Base-by-base conservation (phyloP, 2,797 vertebrate genomes). In the Setipinna tenuifilis region DNA sequence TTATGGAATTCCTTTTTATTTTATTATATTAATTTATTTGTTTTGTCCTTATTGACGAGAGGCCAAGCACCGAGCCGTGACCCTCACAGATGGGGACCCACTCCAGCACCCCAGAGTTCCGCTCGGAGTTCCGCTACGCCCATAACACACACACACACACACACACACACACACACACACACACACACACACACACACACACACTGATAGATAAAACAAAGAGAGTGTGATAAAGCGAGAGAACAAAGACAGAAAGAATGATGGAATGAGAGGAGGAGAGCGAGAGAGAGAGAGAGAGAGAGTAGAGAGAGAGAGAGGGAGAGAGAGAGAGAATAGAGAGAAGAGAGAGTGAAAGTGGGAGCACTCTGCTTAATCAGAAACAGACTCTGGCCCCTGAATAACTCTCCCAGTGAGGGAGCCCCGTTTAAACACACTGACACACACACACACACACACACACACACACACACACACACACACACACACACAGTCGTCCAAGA, bases 401-500 rank as follows among this genome's bases (percentile, higher is more conserved):
- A n/a, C 57, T 28, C 44, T 3, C 16, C 65, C 85, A 85, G 80
- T 58, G 83, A 88, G 85, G 65, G 87, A 48, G 46, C 3, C 84
- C 87, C 87, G 84, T 86, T 88, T 89, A 90, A 91, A 86, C 46
- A 81, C 84, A 87, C 87, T 50, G 82, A 82, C 83, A 57, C 83
- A 90, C 85, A 92, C 81, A 82, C 86, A 46, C 65, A 68, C 14
- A 68, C 65, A 48, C 46, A 48, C 46, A 48, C 46, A 48, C 46
- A 48, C 46, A 48, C 46, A 48, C 46, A 48, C 46, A 48, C 46
- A 48, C 46, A 48, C 46, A 48, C 46, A 48, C 46, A 48, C 46
- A 48, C 46, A 48, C 46, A 48, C 46, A 48, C 46, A 88, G 41
- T 85, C 82, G 88, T 92, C 90, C 89, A 88, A 86, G 59, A 85